Conservation (phyloP, 2,888 invertebrate genomes). For the Caenorhabditis sinica region DNA sequence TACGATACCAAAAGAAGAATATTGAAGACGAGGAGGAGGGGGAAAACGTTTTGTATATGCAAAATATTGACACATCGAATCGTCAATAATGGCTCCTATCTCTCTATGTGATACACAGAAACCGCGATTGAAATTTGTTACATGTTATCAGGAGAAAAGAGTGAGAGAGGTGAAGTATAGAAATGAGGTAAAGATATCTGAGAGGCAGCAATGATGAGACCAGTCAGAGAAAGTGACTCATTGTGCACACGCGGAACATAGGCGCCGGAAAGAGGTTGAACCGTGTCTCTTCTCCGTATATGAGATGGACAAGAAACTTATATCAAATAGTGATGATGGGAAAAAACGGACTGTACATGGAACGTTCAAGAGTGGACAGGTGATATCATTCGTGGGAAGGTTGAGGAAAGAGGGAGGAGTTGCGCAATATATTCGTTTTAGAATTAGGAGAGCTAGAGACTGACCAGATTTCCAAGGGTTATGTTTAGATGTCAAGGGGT, state of each 20-base stretch:
- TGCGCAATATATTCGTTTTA: background rate
- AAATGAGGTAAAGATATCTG: conserved; percentile 31
- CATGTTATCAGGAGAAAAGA: conserved; percentile 2
- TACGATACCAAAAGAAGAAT: conserved; percentile 39
- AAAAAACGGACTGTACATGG: background rate
- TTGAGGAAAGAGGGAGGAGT: background rate
- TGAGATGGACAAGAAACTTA: conserved; percentile 51
- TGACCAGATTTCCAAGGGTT: no score
- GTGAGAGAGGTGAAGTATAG: conserved; percentile 16
- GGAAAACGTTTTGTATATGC: conserved; percentile 47
- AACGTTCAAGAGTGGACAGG: background rate
- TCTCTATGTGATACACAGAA: conserved; percentile 9
- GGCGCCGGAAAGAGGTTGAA: conserved; percentile 5
- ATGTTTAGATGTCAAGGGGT: no score
- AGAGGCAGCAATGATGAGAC: conserved; percentile 1
- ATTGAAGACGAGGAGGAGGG: conserved; percentile 14
- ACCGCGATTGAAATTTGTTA: conserved; percentile 9
- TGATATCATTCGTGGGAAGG: conserved; percentile 1
- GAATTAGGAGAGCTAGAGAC: no score
- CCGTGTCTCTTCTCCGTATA: background rate
- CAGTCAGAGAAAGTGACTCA: conserved; percentile 47
- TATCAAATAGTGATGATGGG: conserved; percentile 35
- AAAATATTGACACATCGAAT: conserved; percentile 60
- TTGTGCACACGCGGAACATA: conserved; percentile 43
- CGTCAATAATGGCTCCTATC: conserved; percentile 26